Evolutionary conservation across 2,888 invertebrate genomes (phyloP), one percentile per base, ranked within the genome.

Genomic region (Itoplectis maculator): DNA sequence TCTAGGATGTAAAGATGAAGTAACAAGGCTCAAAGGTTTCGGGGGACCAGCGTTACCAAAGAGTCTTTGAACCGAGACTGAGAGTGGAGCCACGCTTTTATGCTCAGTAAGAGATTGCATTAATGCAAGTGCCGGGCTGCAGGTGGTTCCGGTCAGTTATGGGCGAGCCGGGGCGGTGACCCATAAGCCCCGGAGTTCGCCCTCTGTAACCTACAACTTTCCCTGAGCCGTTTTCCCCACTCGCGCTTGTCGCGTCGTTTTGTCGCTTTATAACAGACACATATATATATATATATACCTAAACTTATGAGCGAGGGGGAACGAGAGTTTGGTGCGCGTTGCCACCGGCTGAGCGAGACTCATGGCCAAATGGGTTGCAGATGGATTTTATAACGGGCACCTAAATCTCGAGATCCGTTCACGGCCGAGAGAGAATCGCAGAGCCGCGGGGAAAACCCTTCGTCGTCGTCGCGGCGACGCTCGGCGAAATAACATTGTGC

Each of bases 321-420:
- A 47, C 37, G 37, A 77, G 59, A 56, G 49, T 66, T 23, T n/a
- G 47, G 40, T 56, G 47, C 75, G 75, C 42, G 75, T 35, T 45
- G n/a, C 23, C 11, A 29, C 37, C 47, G 61, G 66, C 29, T 54
- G 45, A 70, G 40, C 54, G 45, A 54, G 37, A 54, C 51, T 11
- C 56, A 15, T 18, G 59, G 45, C 54, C 66, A 78, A 80, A 84
- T 79, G 66, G 70, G 59, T 37, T 29, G 51, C 79, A 74, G 79
- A 79, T 82, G 77, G 77, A 70, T 84, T 82, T 82, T 75, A 77
- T 78, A 84, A 82, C 74, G 61, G 70, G 13, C 56, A 63, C 63
- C 69, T 15, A 59, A 59, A 29, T 20, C 42, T n/a, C 49, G 80
- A 70, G 70, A 78, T 78, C 51, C 49, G 63, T 66, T 18, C 42